Base-by-base conservation (phyloP, 2,888 invertebrate genomes). In the Abrostola tripartita region DNA sequence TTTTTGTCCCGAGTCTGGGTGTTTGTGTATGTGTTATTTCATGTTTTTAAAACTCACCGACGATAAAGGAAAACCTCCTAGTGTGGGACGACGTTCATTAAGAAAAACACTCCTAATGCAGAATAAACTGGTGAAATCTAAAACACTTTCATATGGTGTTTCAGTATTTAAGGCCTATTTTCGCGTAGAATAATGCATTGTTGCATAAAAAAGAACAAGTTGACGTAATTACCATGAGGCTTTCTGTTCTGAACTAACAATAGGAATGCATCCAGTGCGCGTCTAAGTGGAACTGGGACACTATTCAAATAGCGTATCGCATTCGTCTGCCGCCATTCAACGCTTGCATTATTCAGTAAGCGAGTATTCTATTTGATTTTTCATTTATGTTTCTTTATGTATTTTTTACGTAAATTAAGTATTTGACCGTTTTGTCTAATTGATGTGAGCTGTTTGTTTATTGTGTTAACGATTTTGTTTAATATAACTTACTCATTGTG, bases 241-340 rank as follows among this genome's bases (percentile, higher is more conserved):
- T 66, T 66, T 63, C 56, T 65, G 61, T 69, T 50, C 49, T 55
- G 64, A 59, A 60, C 64, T 67, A 53, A 66, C 61, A 67, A 64
- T 59, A 49, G 56, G 8, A 57, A 40, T 66, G 71, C 63, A 59
- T 52, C 53, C 49, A 71, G 53, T 40, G 55, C 57, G 52, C 52
- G 40, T 61, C 37, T 63, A 50, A 61, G 42, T 70, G 51, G 40
- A 71, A 74, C 56, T 67, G 41, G 76, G 61, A 50, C 67, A 60
- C 61, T 61, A 67, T 75, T 75, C 59, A 64, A 75, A 76, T 75
- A 53, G 63, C 56, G 52, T 58, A 66, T 75, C 75, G 61, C 65
- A 36, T 52, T 67, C 63, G 52, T 70, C 62, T 44, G 59, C 11
- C 38, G 10, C 37, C 50, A 55, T 73, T 65, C 61, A 62, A 49